phyloP scores from a whole-genome alignment of 2,888 invertebrate genomes.

The Meiosimyza decipiens region DNA sequence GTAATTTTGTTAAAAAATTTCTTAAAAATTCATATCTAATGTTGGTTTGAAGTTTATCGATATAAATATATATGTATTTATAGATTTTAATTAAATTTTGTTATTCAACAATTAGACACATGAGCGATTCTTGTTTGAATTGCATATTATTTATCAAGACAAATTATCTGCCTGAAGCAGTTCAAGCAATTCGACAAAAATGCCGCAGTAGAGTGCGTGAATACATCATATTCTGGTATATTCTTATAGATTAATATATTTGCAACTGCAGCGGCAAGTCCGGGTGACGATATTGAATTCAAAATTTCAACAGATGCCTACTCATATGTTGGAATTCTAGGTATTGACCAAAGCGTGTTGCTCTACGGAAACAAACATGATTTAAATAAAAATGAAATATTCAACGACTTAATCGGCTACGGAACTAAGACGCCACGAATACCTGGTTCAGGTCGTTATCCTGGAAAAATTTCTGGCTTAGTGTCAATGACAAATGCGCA shows the following conservation, averaged over 20 bases:
- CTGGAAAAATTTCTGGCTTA: slow-evolving; percentile 58
- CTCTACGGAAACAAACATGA: neutral
- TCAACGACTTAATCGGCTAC: neutral
- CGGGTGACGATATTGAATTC: neutral
- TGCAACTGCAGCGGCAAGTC: neutral
- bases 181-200: too few species aligned
- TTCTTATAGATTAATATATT: neutral
- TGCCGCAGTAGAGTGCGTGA: too few species aligned
- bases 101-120: too few species aligned
- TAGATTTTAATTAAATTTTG: too few species aligned
- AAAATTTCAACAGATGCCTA: neutral
- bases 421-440: neutral
- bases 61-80: too few species aligned
- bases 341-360: neutral
- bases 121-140: too few species aligned
- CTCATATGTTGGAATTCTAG: neutral
- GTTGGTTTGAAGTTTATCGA: too few species aligned
- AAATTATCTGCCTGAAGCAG: too few species aligned
- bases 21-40: too few species aligned
- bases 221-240: too few species aligned
- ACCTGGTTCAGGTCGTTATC: slow-evolving; percentile 53
- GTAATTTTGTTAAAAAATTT: too few species aligned
- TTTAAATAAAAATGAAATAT: neutral
- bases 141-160: too few species aligned
- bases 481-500: slow-evolving; percentile 63